Evolutionary conservation across 2,888 invertebrate species (phyloP), one percentile per base, ranked within the genome.

Genomic region (Ormia ochracea): DNA sequence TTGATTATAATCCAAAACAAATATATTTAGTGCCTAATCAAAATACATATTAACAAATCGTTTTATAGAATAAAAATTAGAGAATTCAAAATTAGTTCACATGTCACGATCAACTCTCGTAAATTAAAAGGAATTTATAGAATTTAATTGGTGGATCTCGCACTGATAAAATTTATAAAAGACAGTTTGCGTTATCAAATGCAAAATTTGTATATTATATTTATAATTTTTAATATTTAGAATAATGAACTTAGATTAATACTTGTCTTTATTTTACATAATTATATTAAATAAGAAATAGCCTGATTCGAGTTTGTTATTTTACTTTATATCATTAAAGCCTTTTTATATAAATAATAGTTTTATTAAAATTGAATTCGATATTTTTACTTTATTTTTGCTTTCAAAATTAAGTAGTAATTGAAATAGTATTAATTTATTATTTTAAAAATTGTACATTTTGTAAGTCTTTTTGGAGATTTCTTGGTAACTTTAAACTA

Each of bases 301-400:
- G 83, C 86, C 84, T 82, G 72, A 73, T 68, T 82, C 82, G 81
- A 85, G 82, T 82, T 41, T 21, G 19, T 50, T 28, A 23, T 21
- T 58, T 43, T 28, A 61, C 66, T 72, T 78, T 81, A 26, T 41
- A 59, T 26, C n/a, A 36, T 28, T 28, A 38, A 70, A 58, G 9
- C 14, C 14, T 28, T 59, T 48, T 50, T 28, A 12, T 70, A 74
- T 17, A 58, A 61, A 59, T 21, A 58, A 54, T 26, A 21, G 69
- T 65, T 68, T 65, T 48, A 73, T 43, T 54, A 43, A 50, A 45
- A 23, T 48, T 48, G 9, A 43, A 41, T 36, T 70, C 54, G 10
- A 48, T 52, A 14, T 78, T 45, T 19, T 33, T 38, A 2, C 56
- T 54, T 65, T 31, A 17, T 61, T 12, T 54, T 41, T 43, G 9